A percentile compares a stretch with the other conserved stretches of the same genome.
Conservation (phyloP, 2,888 invertebrate genomes). For the Pardosa pseudoannulata region DNA sequence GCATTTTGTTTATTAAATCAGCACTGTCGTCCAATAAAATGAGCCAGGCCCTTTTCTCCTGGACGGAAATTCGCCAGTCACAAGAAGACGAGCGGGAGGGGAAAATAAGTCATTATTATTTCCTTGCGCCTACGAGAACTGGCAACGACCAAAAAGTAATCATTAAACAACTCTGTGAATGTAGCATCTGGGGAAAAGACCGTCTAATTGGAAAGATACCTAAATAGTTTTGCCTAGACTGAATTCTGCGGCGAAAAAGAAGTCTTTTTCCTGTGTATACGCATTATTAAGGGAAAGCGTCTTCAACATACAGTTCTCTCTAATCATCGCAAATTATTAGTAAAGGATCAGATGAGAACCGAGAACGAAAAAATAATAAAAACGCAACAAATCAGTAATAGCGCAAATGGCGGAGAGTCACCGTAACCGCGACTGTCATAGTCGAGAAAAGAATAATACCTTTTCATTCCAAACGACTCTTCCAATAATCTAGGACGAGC, state of each 20-base stretch:
- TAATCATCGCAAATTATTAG: conserved; percentile 59
- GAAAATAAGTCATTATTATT: conserved; percentile 55
- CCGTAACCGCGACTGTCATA: conserved; percentile 47
- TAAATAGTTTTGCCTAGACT: conserved; percentile 35
- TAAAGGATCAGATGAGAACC: conserved; percentile 38
- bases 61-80: neutral
- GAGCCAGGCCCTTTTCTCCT: neutral
- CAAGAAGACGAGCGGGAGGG: neutral
- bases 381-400: conserved; percentile 14
- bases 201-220: conserved; percentile 55
- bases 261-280: conserved; percentile 10
- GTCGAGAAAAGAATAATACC: conserved; percentile 28
- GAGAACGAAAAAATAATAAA: neutral
- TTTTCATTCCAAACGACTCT: conserved; percentile 30
- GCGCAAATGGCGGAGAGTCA: conserved; percentile 14
- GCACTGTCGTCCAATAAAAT: conserved; percentile 4
- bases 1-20: conserved; percentile 41
- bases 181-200: conserved; percentile 17
- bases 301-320: conserved; percentile 23
- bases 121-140: conserved; percentile 25
- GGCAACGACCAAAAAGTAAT: conserved; percentile 42
- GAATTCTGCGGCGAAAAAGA: conserved; percentile 18
- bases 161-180: conserved; percentile 57
- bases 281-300: conserved; percentile 25
- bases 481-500: conserved; percentile 46